phyloP scores from a whole-genome alignment of 2,113 vertebrate genomes.

The Sceloporus tristichus region DNA sequence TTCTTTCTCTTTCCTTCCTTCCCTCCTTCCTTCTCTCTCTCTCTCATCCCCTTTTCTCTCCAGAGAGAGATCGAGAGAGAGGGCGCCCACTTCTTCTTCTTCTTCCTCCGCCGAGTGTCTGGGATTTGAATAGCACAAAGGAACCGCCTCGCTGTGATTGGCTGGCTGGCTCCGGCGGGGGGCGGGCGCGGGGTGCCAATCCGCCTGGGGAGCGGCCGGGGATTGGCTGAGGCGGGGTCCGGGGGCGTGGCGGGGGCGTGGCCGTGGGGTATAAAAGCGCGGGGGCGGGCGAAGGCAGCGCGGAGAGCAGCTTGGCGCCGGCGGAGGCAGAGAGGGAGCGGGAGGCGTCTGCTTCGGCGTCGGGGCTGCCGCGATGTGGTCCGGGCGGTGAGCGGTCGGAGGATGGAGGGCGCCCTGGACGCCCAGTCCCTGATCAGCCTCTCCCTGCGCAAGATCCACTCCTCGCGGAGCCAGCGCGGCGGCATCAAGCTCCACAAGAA shows the following conservation, averaged over 20 bases:
- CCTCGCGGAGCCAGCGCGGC: constrained; percentile 92
- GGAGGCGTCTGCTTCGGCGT: constrained; percentile 21
- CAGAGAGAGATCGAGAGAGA: too few relatives aligned
- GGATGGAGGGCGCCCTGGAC: constrained; percentile 92
- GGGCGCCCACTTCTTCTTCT: too few relatives aligned
- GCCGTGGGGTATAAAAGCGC: constrained; percentile 74
- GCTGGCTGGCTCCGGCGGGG: constrained; percentile 73
- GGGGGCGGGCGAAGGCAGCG: constrained; percentile 78
- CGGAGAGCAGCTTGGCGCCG: constrained; percentile 61
- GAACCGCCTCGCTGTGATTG: constrained; percentile 89
- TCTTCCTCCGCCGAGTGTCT: background rate
- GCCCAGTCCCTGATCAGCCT: constrained; percentile 93
- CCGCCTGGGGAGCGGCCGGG: constrained; percentile 28
- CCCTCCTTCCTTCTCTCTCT: too few relatives aligned
- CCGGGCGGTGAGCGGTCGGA: constrained; percentile 49
- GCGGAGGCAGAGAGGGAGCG: constrained; percentile 31
- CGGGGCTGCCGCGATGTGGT: background rate
- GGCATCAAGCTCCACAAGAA: constrained; percentile 97
- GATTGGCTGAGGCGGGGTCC: constrained; percentile 42
- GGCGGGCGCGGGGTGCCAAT: constrained; percentile 81
- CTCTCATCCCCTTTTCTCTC: too few relatives aligned
- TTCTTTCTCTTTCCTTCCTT: too few relatives aligned
- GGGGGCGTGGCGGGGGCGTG: background rate
- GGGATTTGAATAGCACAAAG: constrained; percentile 86
- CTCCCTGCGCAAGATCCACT: constrained; percentile 96